A percentile compares a stretch with the other conserved stretches of the same genome.
Evolutionary conservation across 2,113 vertebrate species (phyloP).

Genomic region (Pipra filicauda): DNA sequence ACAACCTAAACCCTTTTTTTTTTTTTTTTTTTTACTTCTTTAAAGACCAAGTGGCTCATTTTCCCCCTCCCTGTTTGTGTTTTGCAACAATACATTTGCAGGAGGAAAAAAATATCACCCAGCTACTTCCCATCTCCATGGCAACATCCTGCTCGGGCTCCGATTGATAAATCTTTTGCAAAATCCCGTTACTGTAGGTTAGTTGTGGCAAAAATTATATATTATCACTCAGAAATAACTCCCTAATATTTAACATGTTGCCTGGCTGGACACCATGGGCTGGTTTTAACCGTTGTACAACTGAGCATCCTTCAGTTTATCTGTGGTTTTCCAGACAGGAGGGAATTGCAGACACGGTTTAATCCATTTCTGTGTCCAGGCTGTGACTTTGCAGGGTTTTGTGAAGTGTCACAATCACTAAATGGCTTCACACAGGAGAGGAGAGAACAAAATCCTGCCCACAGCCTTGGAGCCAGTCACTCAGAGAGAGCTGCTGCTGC

Average conservation of each 20-base stretch:
- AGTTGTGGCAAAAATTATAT: not conserved
- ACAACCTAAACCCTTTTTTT: not conserved
- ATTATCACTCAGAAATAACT: not conserved
- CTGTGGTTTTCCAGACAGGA: not conserved
- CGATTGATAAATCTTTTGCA: constrained; percentile 39
- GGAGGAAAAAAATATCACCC: constrained; percentile 25
- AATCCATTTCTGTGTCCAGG: rapidly evolving
- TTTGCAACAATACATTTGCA: constrained; percentile 53
- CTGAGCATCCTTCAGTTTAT: not conserved
- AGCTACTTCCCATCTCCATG: constrained; percentile 68
- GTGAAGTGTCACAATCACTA: rapidly evolving
- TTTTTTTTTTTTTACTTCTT: not conserved
- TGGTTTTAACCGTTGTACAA: not conserved
- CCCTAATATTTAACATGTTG: not conserved
- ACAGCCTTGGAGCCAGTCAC: rapidly evolving
- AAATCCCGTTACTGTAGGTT: not conserved
- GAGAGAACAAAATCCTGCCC: not conserved
- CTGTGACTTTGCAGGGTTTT: not conserved
- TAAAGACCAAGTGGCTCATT: not conserved
- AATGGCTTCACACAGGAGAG: not conserved
- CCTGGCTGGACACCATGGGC: not conserved
- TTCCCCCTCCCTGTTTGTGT: not conserved
- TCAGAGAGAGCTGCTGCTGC: not conserved
- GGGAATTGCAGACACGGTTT: rapidly evolving
- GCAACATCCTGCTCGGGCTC: constrained; percentile 61